Evolutionary conservation across 2,113 vertebrate species (phyloP).

Genomic region (Larimichthys polyactis): DNA sequence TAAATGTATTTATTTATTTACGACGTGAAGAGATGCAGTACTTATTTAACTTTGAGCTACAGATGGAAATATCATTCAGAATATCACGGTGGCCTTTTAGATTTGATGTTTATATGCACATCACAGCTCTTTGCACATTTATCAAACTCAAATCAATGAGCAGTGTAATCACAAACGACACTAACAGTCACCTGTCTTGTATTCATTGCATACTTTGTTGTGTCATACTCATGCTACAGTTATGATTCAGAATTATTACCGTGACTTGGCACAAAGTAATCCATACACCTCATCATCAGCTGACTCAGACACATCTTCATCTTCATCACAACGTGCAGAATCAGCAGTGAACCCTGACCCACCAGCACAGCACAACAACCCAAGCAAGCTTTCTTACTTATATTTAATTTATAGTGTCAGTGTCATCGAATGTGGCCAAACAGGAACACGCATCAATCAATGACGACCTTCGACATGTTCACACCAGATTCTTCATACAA

Average conservation of each 20-base stretch:
- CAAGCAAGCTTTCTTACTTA: not conserved
- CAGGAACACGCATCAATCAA: not conserved
- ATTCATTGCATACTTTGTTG: not conserved
- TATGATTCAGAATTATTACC: not conserved
- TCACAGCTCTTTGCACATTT: not conserved
- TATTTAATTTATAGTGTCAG: not conserved
- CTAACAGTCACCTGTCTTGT: not conserved
- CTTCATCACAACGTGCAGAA: not conserved
- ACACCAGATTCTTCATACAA: not conserved
- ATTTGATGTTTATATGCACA: not conserved
- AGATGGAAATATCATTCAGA: not conserved
- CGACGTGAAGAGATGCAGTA: not conserved
- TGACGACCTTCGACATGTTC: not conserved
- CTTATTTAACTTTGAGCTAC: not conserved
- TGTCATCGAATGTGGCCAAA: not conserved
- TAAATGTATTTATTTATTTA: not conserved
- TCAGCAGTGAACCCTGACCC: not conserved
- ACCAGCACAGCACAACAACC: not conserved
- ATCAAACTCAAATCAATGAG: not conserved
- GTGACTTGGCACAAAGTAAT: not conserved
- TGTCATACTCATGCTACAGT: not conserved
- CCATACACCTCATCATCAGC: not conserved
- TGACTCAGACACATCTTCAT: not conserved
- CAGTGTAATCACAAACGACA: not conserved
- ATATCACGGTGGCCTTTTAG: no score